Percentiles rank a stretch among this genome's conserved stretches.
Conservation (phyloP, 2,113 vertebrate species). For the Albula goreensis region DNA sequence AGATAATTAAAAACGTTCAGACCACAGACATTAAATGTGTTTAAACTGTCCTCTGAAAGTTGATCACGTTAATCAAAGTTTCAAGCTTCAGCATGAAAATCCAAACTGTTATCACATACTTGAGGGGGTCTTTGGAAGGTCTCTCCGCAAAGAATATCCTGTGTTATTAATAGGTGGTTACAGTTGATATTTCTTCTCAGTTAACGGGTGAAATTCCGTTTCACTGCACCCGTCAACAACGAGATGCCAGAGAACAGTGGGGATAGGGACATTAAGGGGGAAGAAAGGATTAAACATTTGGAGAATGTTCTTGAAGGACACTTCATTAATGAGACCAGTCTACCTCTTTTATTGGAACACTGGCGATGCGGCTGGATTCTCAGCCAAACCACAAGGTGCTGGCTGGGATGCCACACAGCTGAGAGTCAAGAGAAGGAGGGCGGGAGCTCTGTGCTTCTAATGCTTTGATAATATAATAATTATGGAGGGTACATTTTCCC, state of each 20-base stretch:
- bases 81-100: too few relatives aligned
- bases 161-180: not conserved
- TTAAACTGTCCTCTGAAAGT: too few relatives aligned
- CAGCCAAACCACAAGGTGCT: conserved; percentile 30
- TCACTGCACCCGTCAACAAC: not conserved
- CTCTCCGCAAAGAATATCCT: not conserved
- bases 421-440: not conserved
- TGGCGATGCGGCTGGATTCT: not conserved
- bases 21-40: too few relatives aligned
- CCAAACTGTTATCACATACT: too few relatives aligned
- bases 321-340: conserved; percentile 40
- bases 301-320: not conserved
- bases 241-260: not conserved
- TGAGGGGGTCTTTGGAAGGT: too few relatives aligned
- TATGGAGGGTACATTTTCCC: not conserved
- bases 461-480: not conserved
- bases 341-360: conserved; percentile 33
- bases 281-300: not conserved
- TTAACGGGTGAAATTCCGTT: not conserved
- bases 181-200: not conserved
- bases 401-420: not conserved
- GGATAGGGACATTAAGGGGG: not conserved
- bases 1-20: too few relatives aligned
- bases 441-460: not conserved
- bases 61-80: too few relatives aligned